Conservation (phyloP, 2,797 vertebrate genomes). For the Acanthopagrus latus region DNA sequence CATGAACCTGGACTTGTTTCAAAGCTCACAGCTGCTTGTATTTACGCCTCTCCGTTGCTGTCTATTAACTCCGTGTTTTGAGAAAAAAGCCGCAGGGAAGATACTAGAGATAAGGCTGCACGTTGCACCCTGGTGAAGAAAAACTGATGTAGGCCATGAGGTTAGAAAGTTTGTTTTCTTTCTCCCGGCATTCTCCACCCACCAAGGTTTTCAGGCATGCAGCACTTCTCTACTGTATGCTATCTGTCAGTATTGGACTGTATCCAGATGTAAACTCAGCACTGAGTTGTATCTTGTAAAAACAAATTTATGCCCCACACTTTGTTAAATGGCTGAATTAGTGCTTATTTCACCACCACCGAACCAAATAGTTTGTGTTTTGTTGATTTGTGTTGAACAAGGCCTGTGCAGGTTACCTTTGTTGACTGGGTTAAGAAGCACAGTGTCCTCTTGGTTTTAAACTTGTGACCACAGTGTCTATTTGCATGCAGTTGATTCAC, state of each 20-base stretch:
- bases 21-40: conserved; percentile 7
- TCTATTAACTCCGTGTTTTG: conserved; percentile 26
- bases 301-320: neutral
- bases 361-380: conserved; percentile 28
- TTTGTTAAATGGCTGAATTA: conserved; percentile 7
- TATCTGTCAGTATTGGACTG: neutral
- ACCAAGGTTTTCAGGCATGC: conserved; percentile 26
- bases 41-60: conserved; percentile 1
- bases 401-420: conserved; percentile 2
- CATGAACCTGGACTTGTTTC: conserved; percentile 16
- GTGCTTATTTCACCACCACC: neutral
- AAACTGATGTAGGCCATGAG: conserved; percentile 28
- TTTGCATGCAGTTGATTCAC: conserved; percentile 11
- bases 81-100: conserved; percentile 23
- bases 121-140: conserved; percentile 26
- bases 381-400: conserved; percentile 9
- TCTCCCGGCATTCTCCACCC: conserved; percentile 43
- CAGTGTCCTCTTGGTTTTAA: conserved; percentile 18
- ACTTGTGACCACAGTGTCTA: conserved; percentile 21
- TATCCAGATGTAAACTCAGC: neutral
- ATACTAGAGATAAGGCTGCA: conserved; percentile 43
- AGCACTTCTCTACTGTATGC: neutral
- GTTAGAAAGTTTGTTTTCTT: conserved; percentile 56
- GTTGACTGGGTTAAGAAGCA: neutral
- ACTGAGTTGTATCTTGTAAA: neutral